A percentile compares a stretch with the other conserved stretches of the same genome.
These are phyloP conservation scores for Caenorhabditis macrosperma DNA, from an alignment of 2,888 invertebrate species.

Conservation along the genomic window DNA sequence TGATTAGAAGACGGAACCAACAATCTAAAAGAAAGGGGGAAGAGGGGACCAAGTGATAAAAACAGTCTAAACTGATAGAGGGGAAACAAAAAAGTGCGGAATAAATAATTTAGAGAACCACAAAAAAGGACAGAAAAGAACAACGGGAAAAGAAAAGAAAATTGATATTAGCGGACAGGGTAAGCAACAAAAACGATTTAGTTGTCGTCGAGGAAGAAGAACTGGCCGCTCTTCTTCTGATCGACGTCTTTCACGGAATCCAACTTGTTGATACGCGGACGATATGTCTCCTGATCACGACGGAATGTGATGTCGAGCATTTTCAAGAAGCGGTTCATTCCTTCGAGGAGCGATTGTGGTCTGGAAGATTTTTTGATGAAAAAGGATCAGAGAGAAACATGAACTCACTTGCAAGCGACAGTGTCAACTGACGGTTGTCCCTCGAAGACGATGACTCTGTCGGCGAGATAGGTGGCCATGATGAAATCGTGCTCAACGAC, in stretches of 20 bases:
- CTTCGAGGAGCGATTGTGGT: constrained; percentile 91
- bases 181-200: constrained; percentile 12
- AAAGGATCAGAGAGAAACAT: not conserved
- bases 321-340: constrained; percentile 98
- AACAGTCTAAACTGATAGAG: not conserved
- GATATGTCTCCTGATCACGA: constrained; percentile 97
- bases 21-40: not conserved
- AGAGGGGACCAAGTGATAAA: too few relatives aligned
- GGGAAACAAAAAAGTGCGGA: not conserved
- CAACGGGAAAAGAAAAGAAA: constrained; percentile 9
- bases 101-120: constrained; percentile 8
- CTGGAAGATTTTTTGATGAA: constrained; percentile 77
- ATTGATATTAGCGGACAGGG: not conserved
- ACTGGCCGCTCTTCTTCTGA: constrained; percentile 96
- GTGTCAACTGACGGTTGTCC: constrained; percentile 93
- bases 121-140: constrained; percentile 5
- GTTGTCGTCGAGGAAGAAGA: constrained; percentile 97
- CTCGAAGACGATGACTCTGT: constrained; percentile 98
- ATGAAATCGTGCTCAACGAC: constrained; percentile 99
- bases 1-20: not conserved
- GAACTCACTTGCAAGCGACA: constrained; percentile 86
- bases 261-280: constrained; percentile 97
- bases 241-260: constrained; percentile 98
- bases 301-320: constrained; percentile 97
- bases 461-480: constrained; percentile 98